Conservation (phyloP, 2,888 invertebrate genomes). For the Carterocephalus palaemon region DNA sequence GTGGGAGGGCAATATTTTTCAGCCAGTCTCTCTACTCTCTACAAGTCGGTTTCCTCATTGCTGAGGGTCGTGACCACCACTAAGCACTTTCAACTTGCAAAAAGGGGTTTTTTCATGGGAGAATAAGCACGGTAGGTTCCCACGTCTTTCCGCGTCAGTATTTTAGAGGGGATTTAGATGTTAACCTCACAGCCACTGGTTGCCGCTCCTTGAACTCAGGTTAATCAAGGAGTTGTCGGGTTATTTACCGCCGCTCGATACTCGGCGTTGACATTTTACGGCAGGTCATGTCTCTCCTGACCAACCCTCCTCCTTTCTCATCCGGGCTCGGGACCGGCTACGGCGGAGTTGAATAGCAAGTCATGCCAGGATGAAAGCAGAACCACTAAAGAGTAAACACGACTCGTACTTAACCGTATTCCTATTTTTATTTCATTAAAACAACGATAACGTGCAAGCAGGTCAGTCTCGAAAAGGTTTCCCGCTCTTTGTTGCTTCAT, state of each 20-base stretch:
- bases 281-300: too few relatives aligned
- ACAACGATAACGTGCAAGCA: conserved; percentile 1
- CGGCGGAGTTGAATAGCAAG: too few relatives aligned
- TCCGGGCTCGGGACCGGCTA: too few relatives aligned
- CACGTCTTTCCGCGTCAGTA: conserved; percentile 8
- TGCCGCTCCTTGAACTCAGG: neutral
- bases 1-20: too few relatives aligned
- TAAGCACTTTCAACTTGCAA: too few relatives aligned
- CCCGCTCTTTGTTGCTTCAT: conserved; percentile 9
- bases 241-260: conserved; percentile 1
- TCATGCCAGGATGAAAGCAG: too few relatives aligned
- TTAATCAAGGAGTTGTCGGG: neutral
- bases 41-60: too few relatives aligned
- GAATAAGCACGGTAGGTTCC: conserved; percentile 10
- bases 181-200: too few relatives aligned
- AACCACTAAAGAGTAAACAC: too few relatives aligned
- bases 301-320: too few relatives aligned
- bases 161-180: conserved; percentile 4
- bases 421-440: conserved; percentile 5
- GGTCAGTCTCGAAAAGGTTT: neutral
- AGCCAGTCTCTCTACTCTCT: too few relatives aligned
- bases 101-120: conserved; percentile 1
- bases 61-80: too few relatives aligned
- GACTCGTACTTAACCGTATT: conserved; percentile 1
- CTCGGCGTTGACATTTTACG: neutral